Base-by-base conservation (phyloP, 2,113 vertebrate genomes). In the Cercopithecus mona region DNA sequence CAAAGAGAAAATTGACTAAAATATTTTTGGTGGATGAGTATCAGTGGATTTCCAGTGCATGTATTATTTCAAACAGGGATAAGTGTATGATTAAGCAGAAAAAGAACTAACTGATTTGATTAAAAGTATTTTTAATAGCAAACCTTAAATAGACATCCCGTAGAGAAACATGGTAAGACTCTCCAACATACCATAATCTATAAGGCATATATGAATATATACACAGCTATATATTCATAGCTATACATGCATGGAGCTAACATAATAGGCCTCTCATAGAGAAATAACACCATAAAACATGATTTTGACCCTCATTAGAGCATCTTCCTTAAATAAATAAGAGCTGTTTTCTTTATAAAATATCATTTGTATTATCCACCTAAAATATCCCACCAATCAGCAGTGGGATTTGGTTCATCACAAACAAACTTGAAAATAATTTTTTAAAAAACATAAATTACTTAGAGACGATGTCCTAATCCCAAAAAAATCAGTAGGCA, bases 1-100 rank as follows among this genome's bases (percentile, higher is more conserved):
- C 95, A 98, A 95, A 93, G 93, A 50, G 57, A 93, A 97, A 98
- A 94, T 32, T 82, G 83, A 96, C 66, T 75, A 80, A 85, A 76
- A 84, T 94, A 57, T 93, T 97, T 94, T 85, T 16, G 83, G 70
- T 70, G 48, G 30, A 55, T 90, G 86, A 96, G 76, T 61, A 78
- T 45, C 76, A 97, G 64, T 38, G 86, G 27, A 45, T 98, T 97
- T 87, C 43, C 59, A 57, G 13, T 93, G 83, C 40, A 88, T 88
- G 9, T 86, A 59, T 92, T 92, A 38, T 95, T 90, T 97, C 66
- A 85, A 96, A 50, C 91, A 96, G 91, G 22, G 48, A 50, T 23
- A 48, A 57, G 32, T 48, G 59, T 96, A 94, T 1, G 16, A 55
- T 82, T 98, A 82, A 88, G 94, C 57, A 96, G 81, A 87, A 94